phyloP scores from a whole-genome alignment of 2,797 vertebrate species.

The Tinamus major region DNA sequence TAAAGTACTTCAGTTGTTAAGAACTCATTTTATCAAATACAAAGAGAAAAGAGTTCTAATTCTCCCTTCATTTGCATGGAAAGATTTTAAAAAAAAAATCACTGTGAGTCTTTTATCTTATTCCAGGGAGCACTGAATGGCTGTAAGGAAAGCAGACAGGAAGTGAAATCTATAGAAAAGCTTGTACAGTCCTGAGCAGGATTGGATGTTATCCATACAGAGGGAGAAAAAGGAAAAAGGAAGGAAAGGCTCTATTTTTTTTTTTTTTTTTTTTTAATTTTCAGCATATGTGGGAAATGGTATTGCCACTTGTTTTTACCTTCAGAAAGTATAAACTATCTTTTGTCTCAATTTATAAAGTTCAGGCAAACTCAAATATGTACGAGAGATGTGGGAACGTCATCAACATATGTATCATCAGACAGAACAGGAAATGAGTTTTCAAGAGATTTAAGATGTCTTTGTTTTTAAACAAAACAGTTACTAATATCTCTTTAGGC shows the following conservation, averaged over 20 bases:
- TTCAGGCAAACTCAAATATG: background rate
- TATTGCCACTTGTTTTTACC: background rate
- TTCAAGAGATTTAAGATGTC: background rate
- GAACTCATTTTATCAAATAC: background rate
- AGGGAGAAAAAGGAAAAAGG: background rate
- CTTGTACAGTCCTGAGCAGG: background rate
- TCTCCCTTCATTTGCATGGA: background rate
- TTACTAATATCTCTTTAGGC: background rate
- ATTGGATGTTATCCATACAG: background rate
- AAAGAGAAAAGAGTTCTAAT: background rate
- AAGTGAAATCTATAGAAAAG: background rate
- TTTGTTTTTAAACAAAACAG: background rate
- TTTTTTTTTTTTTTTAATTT: background rate
- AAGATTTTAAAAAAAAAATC: background rate
- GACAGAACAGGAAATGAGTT: background rate
- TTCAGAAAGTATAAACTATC: background rate
- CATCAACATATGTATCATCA: background rate
- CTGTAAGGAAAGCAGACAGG: background rate
- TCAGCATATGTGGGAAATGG: accelerated
- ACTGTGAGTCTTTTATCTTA: background rate
- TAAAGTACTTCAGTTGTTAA: background rate
- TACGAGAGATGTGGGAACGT: background rate
- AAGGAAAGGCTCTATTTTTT: background rate
- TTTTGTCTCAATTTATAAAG: background rate
- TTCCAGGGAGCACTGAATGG: background rate